Percentiles rank a stretch among this genome's conserved stretches.
phyloP scores from a whole-genome alignment of 2,113 vertebrate species.

The Phylloscopus trochiloides region DNA sequence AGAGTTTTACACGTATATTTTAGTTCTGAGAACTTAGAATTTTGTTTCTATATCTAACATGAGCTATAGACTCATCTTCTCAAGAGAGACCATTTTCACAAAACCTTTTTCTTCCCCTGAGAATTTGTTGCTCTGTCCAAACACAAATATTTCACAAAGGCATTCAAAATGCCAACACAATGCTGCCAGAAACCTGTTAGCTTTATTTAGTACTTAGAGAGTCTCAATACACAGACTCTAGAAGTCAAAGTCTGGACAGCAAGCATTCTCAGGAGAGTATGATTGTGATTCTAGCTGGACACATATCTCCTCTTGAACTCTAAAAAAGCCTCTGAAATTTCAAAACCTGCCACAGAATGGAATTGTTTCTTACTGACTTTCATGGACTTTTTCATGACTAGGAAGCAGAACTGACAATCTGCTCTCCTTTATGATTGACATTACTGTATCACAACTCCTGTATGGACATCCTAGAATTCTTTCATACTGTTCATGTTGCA shows the following conservation, averaged over 20 bases:
- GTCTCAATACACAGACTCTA: not conserved
- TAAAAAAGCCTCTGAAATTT: not conserved
- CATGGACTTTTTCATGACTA: not conserved
- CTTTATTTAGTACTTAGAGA: not conserved
- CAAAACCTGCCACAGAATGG: not conserved
- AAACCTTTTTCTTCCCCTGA: not conserved
- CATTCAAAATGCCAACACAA: not conserved
- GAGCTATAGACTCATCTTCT: not conserved
- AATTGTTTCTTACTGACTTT: not conserved
- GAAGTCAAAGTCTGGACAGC: not conserved
- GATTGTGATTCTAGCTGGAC: not conserved
- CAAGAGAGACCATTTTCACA: not conserved
- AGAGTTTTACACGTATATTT: not conserved
- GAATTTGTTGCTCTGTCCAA: not conserved
- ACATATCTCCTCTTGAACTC: not conserved
- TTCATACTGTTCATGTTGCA: not conserved
- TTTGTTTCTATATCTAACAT: not conserved
- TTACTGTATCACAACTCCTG: not conserved
- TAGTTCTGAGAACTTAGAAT: not conserved
- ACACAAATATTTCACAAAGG: not conserved
- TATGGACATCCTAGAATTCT: not conserved
- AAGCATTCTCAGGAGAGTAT: not conserved
- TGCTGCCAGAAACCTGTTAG: not conserved
- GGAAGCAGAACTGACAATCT: not conserved
- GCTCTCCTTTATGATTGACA: not conserved